Conservation (phyloP, 2,888 invertebrate species). For the Monopis laevigella region DNA sequence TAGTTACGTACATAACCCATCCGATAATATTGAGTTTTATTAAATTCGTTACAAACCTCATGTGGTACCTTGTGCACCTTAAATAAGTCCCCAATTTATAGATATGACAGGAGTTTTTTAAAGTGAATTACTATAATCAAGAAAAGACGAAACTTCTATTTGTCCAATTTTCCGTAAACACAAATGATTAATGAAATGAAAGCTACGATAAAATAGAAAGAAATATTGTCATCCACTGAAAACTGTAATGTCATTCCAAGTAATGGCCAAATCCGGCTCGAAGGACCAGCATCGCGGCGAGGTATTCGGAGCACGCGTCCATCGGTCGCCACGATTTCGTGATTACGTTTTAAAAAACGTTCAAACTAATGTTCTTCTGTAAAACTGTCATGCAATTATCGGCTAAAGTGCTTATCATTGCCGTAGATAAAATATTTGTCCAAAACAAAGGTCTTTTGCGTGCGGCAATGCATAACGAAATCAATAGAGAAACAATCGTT, state of each 20-base stretch:
- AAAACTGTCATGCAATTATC: slow-evolving; percentile 12
- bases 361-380: slow-evolving; percentile 2
- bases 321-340: slow-evolving; percentile 32
- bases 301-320: slow-evolving; percentile 63
- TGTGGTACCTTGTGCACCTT: no score
- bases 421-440: background rate
- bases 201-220: slow-evolving; percentile 41
- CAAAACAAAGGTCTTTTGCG: slow-evolving; percentile 7
- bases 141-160: background rate
- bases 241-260: slow-evolving; percentile 55
- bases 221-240: slow-evolving; percentile 39
- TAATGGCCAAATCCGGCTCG: slow-evolving; percentile 55
- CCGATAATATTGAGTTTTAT: no score
- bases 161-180: slow-evolving; percentile 38
- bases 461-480: slow-evolving; percentile 30
- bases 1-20: no score
- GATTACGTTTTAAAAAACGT: slow-evolving; percentile 8
- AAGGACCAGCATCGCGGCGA: slow-evolving; percentile 26
- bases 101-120: no score
- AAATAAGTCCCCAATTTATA: no score
- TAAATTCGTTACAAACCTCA: no score
- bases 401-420: slow-evolving; percentile 26
- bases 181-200: slow-evolving; percentile 56
- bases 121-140: no score
- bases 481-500: slow-evolving; percentile 2